A percentile compares a stretch with the other conserved stretches of the same genome.
Evolutionary conservation across 1,140 invertebrate genomes (phyloP).

Genomic region (Cyclina sinensis): DNA sequence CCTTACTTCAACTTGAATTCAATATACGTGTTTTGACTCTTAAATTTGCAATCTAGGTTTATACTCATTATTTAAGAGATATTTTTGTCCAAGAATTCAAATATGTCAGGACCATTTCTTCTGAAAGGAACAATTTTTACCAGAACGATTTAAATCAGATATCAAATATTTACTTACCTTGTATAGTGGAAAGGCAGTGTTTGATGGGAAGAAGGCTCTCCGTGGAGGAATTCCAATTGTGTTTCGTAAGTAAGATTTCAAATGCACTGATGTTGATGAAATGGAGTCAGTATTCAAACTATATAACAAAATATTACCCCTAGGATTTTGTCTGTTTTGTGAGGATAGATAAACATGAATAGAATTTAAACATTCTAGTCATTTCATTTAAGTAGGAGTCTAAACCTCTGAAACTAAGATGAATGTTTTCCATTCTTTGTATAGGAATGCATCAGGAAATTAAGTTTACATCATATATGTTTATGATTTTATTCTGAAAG

Average conservation of each 20-base stretch:
- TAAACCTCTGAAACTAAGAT: too few species aligned
- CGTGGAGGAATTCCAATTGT: conserved; percentile 98
- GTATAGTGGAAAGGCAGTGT: conserved; percentile 96
- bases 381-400: too few species aligned
- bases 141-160: background rate
- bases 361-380: background rate
- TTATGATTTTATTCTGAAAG: conserved; percentile 87
- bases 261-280: too few species aligned
- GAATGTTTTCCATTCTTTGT: too few species aligned
- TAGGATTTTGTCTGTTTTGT: conserved; percentile 2
- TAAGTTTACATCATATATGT: background rate
- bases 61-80: background rate
- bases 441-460: background rate
- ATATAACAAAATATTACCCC: too few species aligned
- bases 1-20: background rate
- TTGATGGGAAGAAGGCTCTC: conserved; percentile 98
- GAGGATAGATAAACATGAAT: background rate
- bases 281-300: background rate
- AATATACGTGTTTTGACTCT: too few species aligned
- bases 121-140: background rate
- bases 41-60: background rate
- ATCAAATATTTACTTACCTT: conserved; percentile 78
- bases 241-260: conserved; percentile 94
- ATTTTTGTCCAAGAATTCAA: background rate
- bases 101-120: background rate